Evolutionary conservation across 2,797 vertebrate genomes (phyloP), one percentile per base, ranked within the genome.

Genomic region (Xiphophorus birchmanni): DNA sequence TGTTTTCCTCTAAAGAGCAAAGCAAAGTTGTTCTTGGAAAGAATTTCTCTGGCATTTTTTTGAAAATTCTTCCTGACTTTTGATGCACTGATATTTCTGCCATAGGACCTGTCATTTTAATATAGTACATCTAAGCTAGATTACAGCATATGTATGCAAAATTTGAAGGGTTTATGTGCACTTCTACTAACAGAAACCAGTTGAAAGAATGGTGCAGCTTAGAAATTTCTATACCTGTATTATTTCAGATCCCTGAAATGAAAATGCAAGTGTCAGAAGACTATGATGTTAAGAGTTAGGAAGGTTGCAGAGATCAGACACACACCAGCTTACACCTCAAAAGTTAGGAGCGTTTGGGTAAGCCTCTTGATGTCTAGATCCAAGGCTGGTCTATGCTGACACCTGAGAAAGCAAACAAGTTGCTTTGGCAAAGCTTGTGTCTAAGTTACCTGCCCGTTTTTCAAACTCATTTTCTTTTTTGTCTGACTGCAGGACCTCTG

Each of bases 311-410:
- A 90, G 84, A 90, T 92, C 89, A 89, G 77, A 90, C 84, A 76
- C 69, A 80, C 74, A 78, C 45, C 77, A 73, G 80, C 74, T 80
- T 72, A 77, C 74, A 63, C 76, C 82, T 87, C 85, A 84, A 90
- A 90, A 90, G 89, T 81, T 87, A 84, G 84, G 80, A 89, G 89
- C 89, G 77, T 88, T 89, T 87, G 74, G 82, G 79, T 87, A 90
- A 90, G 89, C 87, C 81, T 73, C 84, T 93, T 92, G 84, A 91
- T 90, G 85, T 92, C 76, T 79, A 85, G 87, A 89, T 88, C 86
- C 77, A 79, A 90, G 80, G 76, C 47, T 58, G 2, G 74, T 82
- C 76, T 74, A 48, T 63, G 71, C 79, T 10, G 75, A 86, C 86
- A 87, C 80, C 79, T 88, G 87, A 13, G 58, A 80, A 74, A 79